Conservation (phyloP, 2,113 vertebrate species). For the Amphiprion percula region DNA sequence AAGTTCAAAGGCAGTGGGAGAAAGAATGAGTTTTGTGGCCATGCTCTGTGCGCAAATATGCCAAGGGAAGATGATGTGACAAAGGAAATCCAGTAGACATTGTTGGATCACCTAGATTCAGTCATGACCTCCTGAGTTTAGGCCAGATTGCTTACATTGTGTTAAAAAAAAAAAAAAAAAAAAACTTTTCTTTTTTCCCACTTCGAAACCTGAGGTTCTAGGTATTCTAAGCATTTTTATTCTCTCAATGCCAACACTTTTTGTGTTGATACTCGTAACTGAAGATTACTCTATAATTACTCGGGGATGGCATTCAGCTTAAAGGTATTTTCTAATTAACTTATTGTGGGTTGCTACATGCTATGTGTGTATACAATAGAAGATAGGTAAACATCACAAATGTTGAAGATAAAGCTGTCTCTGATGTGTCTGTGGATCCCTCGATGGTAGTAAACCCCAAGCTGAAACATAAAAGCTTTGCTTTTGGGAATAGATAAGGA, state of each 20-base stretch:
- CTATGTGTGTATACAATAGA: background rate
- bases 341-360: background rate
- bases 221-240: too few relatives aligned
- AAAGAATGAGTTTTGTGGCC: constrained; percentile 10
- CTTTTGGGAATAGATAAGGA: constrained; percentile 54
- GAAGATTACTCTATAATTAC: background rate
- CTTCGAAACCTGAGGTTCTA: constrained; percentile 2
- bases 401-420: constrained; percentile 34
- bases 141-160: background rate
- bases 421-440: constrained; percentile 42
- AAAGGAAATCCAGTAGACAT: background rate
- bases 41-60: background rate
- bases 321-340: background rate
- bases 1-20: constrained; percentile 11
- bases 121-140: background rate
- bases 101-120: constrained; percentile 21
- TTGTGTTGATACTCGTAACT: too few relatives aligned
- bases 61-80: background rate
- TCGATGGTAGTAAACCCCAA: constrained; percentile 31
- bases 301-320: background rate
- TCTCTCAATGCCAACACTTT: too few relatives aligned
- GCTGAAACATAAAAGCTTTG: constrained; percentile 44
- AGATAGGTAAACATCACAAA: constrained; percentile 31
- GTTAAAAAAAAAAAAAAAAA: too few relatives aligned
- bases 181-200: background rate